Base-by-base conservation (phyloP, 2,113 vertebrate species). In the Noctilio leporinus region DNA sequence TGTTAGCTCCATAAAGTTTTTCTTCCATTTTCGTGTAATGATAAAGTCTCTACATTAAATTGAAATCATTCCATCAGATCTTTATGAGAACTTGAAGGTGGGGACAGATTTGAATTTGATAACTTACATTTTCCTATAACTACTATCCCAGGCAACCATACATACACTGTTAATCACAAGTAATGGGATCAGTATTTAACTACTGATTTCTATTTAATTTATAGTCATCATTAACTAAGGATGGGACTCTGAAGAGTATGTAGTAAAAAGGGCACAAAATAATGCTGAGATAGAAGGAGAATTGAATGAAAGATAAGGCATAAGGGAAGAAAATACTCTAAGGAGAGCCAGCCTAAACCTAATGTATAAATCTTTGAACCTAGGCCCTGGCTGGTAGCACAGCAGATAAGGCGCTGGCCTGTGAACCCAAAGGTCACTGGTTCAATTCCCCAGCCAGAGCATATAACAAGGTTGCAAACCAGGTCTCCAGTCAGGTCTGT, bases 151-250 rank as follows among this genome's bases (percentile, higher is more conserved):
- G 64, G 64, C 16, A 33, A 86, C 12, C 15, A 26, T 26, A 38
- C 47, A 77, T 26, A 4, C 10, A 64, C 45, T 77, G 76, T 51
- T 51, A 86, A 47, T 77, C 69, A 70, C 30, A 94, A 84, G 95
- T 20, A 88, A 82, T 49, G 53, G 89, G 19, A 77, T 55, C 49
- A 88, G 64, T 38, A 87, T 93, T 85, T 89, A 96, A 95, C 28
- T 51, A 89, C 10, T 76, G 6, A 78, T n/a, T 93, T 84, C 57
- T 89, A 70, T 57, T 86, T 96, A 69, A 88, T 75, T 88, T 59
- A 87, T 30, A 43, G 65, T 76, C 47, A 30, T 45, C 40, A 62
- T 51, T 86, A 88, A 89, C 20, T 86, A 49, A 73, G 62, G 28
- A 49, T 10, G 12, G 64, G 83, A 73, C 19, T 90, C 47, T 69